Percentiles rank a stretch among this genome's conserved stretches.
These are phyloP conservation scores for Conops quadrifasciatus DNA, from an alignment of 2,888 invertebrate genomes.

Conservation along the genomic window DNA sequence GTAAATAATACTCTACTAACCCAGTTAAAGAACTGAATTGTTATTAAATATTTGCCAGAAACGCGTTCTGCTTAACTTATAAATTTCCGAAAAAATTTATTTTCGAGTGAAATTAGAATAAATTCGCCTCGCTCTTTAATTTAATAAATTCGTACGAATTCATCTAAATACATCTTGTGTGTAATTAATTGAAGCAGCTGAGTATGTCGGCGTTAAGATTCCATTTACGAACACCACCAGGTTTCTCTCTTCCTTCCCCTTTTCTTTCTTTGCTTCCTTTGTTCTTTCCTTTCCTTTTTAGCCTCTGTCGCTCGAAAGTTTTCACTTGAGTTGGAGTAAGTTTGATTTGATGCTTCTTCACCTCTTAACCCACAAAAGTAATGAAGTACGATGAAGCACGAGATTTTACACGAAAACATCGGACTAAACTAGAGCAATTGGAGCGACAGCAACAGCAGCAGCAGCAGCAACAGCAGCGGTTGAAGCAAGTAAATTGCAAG, in stretches of 20 bases:
- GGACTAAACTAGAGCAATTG: background rate
- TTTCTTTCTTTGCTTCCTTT: constrained; percentile 24
- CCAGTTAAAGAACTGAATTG: too few relatives aligned
- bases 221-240: too few relatives aligned
- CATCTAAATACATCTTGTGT: too few relatives aligned
- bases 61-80: too few relatives aligned
- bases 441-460: background rate
- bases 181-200: too few relatives aligned
- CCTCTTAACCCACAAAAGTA: constrained; percentile 59
- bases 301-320: constrained; percentile 13
- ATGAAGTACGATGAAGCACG: constrained; percentile 45
- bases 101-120: too few relatives aligned
- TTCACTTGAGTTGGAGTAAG: background rate
- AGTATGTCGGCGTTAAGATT: too few relatives aligned
- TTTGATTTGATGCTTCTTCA: constrained; percentile 42
- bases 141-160: too few relatives aligned
- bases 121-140: too few relatives aligned
- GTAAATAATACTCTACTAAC: too few relatives aligned
- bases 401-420: background rate
- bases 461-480: background rate
- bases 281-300: constrained; percentile 38
- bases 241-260: background rate
- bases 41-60: too few relatives aligned
- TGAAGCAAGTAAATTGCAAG: constrained; percentile 6
- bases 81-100: too few relatives aligned